phyloP scores from a whole-genome alignment of 2,113 vertebrate genomes.

The Muntiacus reevesi region DNA sequence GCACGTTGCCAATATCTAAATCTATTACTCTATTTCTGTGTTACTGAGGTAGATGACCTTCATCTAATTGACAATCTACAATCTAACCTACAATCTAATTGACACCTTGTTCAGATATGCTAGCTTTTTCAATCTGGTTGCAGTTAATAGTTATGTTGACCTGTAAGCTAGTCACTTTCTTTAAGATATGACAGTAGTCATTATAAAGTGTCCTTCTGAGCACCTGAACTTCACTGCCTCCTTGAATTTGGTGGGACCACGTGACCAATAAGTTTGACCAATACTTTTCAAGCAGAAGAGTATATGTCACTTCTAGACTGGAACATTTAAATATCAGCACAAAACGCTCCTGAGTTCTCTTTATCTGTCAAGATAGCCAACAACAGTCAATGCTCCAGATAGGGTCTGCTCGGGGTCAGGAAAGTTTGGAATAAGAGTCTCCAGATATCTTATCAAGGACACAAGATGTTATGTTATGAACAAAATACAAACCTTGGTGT shows the following conservation, averaged over 20 bases:
- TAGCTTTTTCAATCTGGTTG: neutral
- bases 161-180: neutral
- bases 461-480: neutral
- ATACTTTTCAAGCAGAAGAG: neutral
- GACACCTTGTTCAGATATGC: neutral
- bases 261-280: neutral
- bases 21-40: neutral
- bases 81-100: too few species aligned
- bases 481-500: neutral
- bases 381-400: neutral
- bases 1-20: neutral
- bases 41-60: neutral
- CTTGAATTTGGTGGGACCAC: neutral
- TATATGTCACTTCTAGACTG: neutral
- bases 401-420: neutral
- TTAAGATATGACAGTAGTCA: neutral
- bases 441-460: neutral
- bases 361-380: neutral
- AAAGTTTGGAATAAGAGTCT: neutral
- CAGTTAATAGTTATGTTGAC: neutral
- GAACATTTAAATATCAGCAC: neutral
- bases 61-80: neutral
- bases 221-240: neutral
- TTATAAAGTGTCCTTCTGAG: neutral
- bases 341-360: neutral